Base-by-base conservation (phyloP, 2,113 vertebrate genomes). In the Cyanistes caeruleus region DNA sequence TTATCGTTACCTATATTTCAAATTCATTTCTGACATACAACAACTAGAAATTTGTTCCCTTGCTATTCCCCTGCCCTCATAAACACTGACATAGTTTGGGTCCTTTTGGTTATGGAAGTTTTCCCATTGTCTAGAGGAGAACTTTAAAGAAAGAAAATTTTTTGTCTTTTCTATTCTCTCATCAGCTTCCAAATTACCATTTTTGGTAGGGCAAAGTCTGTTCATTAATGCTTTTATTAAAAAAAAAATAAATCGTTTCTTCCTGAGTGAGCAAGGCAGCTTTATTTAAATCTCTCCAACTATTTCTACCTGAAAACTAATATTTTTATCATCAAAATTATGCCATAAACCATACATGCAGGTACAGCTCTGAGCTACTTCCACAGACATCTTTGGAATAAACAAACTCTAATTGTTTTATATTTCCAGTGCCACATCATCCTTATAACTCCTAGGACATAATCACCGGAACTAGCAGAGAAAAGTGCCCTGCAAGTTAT, bases 21-120 rank as follows among this genome's bases (percentile, higher is more conserved):
- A 43, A 25, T 58, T 62, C 0, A 18, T 63, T 76, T 90, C 23
- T 63, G 24, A 53, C 20, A 41, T 31, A 3, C 8, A 52, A 31
- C 4, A 37, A 39, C 13, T 5, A 46, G 10, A 41, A 13, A 80
- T 39, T 60, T 59, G 39, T 24, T 22, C 4, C 18, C 9, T 74
- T 5, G 0, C 12, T 31, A 14, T 9, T 8, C 10, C 8, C 10
- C 1, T 3, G 2, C 3, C 31, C 31, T 53, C 25, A 41, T 35
- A 56, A 62, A 52, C 23, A 46, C 3, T 25, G 37, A 31, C 20
- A 27, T 19, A 1, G 3, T 21, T 60, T 51, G 15, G 9, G 8
- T 41, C 48, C 72, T 13, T 43, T 65, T 48, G 20, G 8, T 43
- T 43, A 48, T 25, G 5, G 27, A 43, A 33, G 15, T 48, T 90